phyloP scores from a whole-genome alignment of 2,888 invertebrate species.

The Dendrolimus pini region DNA sequence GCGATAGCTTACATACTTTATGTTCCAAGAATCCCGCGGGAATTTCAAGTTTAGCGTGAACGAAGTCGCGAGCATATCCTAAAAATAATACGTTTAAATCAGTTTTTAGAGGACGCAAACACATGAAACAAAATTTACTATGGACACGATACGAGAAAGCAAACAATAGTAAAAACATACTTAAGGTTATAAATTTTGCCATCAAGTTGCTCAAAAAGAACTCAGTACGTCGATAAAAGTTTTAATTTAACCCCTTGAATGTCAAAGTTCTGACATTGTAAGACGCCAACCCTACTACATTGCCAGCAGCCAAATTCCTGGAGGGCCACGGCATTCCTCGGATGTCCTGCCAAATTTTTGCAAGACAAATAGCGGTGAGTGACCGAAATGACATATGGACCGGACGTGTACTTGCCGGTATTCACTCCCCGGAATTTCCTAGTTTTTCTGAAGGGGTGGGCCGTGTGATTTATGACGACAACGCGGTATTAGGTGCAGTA shows the following conservation, averaged over 20 bases:
- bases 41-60: no score
- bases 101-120: no score
- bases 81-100: no score
- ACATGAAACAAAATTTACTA: no score
- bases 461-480: constrained; percentile 34
- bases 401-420: constrained; percentile 39
- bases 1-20: no score
- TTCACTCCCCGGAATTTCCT: constrained; percentile 47
- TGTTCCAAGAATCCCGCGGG: no score
- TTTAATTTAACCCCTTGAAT: not conserved
- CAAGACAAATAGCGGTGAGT: constrained; percentile 66
- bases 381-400: constrained; percentile 69
- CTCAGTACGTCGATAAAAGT: not conserved
- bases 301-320: not conserved
- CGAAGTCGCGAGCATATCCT: no score
- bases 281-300: not conserved
- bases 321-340: constrained; percentile 51
- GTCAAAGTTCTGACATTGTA: not conserved
- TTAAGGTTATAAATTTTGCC: no score
- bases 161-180: no score
- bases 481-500: constrained; percentile 21
- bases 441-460: constrained; percentile 27
- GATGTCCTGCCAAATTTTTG: constrained; percentile 64
- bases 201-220: no score
- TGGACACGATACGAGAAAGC: no score